Conservation (phyloP, 2,888 invertebrate species). For the Ellobium chinense region DNA sequence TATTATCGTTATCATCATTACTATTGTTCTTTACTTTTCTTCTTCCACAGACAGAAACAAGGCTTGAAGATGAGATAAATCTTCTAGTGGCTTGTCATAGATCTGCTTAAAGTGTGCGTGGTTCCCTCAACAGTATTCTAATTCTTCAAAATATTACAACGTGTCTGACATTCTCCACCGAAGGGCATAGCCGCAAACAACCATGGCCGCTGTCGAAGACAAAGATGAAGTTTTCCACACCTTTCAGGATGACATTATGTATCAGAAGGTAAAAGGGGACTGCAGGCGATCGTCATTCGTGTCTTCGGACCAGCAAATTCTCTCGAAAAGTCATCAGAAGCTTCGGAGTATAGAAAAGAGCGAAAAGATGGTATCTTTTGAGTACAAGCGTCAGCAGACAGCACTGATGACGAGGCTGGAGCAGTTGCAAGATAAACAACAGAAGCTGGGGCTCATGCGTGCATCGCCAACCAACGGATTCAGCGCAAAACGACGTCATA, state of each 20-base stretch:
- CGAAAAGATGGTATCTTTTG: background rate
- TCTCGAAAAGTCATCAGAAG: background rate
- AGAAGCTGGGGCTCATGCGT: background rate
- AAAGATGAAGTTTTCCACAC: background rate
- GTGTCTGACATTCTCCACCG: too few relatives aligned
- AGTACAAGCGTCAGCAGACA: background rate
- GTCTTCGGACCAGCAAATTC: background rate
- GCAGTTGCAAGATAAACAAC: background rate
- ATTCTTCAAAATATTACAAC: too few relatives aligned
- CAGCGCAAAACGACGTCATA: background rate
- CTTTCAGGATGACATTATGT: background rate
- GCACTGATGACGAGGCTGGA: background rate
- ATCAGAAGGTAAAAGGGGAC: background rate
- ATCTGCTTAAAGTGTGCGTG: too few relatives aligned
- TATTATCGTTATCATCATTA: too few relatives aligned
- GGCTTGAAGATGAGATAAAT: too few relatives aligned
- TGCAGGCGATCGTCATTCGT: background rate
- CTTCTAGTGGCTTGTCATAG: too few relatives aligned
- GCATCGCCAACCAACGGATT: background rate
- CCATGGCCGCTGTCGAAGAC: background rate
- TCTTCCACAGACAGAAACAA: too few relatives aligned
- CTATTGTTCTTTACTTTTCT: too few relatives aligned
- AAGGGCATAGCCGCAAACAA: too few relatives aligned
- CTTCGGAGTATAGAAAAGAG: background rate
- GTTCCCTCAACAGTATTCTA: too few relatives aligned